These are phyloP conservation scores for Paracanthobrama guichenoti DNA, from an alignment of 2,113 vertebrate species.

Conservation along the genomic window DNA sequence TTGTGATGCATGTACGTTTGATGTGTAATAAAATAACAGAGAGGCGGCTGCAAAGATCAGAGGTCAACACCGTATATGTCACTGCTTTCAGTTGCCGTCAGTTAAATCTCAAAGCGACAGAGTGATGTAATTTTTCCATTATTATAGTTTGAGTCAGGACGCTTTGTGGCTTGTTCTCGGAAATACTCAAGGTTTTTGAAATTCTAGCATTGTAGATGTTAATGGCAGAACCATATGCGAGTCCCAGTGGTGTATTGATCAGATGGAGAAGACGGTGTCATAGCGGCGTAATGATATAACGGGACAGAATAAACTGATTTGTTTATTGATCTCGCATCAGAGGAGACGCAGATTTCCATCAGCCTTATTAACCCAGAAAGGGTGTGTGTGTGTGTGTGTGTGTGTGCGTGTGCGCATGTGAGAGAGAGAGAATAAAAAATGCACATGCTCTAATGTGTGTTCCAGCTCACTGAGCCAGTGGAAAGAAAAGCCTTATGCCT, in stretches of 20 bases:
- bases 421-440: not conserved
- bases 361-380: slow-evolving; percentile 23
- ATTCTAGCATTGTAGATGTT: slow-evolving; percentile 29
- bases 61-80: not conserved
- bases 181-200: slow-evolving; percentile 24
- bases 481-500: slow-evolving; percentile 20
- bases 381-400: not conserved
- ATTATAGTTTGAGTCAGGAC: slow-evolving; percentile 8
- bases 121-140: slow-evolving; percentile 31
- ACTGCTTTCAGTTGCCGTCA: slow-evolving; percentile 5
- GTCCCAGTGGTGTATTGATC: slow-evolving; percentile 16
- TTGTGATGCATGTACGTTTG: not conserved
- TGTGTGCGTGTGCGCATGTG: not conserved
- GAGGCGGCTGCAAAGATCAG: not conserved
- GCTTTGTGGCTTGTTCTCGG: slow-evolving; percentile 15
- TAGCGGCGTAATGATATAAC: slow-evolving; percentile 19
- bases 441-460: not conserved
- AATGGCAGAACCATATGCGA: slow-evolving; percentile 17
- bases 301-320: slow-evolving; percentile 26
- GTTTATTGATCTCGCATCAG: slow-evolving; percentile 18
- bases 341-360: slow-evolving; percentile 3
- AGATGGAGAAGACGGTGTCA: slow-evolving; percentile 21
- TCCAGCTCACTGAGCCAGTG: not conserved
- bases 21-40: not conserved
- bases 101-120: slow-evolving; percentile 12